Percentiles rank a stretch among this genome's conserved stretches.
Conservation (phyloP, 1,140 invertebrate genomes). For the Polyergus mexicanus region DNA sequence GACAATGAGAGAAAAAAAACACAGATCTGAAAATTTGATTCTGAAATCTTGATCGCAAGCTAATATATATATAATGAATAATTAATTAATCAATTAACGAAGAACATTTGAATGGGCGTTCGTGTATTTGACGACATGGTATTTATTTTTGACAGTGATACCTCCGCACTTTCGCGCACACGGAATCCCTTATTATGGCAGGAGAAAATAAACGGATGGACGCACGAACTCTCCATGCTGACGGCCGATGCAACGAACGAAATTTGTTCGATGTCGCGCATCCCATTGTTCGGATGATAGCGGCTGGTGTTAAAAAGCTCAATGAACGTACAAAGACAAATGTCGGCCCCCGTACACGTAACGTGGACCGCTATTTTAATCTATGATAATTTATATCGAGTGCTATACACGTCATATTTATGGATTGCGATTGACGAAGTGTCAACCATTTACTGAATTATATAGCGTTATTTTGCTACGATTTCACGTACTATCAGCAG, state of each 20-base stretch:
- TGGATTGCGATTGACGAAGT: slow-evolving; percentile 22
- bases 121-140: slow-evolving; percentile 64
- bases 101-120: slow-evolving; percentile 1
- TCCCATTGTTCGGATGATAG: slow-evolving; percentile 66
- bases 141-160: slow-evolving; percentile 71
- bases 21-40: neutral
- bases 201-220: slow-evolving; percentile 63
- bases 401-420: slow-evolving; percentile 12
- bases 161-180: slow-evolving; percentile 66
- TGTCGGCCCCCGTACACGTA: neutral
- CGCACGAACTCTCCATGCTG: slow-evolving; percentile 46
- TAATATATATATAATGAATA: neutral
- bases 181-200: slow-evolving; percentile 67
- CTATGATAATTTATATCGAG: slow-evolving; percentile 17
- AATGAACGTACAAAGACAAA: slow-evolving; percentile 55
- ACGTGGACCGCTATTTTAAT: slow-evolving; percentile 3
- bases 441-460: slow-evolving; percentile 15
- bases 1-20: too few species aligned
- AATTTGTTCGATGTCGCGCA: slow-evolving; percentile 61
- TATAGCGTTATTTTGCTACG: slow-evolving; percentile 24
- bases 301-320: slow-evolving; percentile 56
- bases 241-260: slow-evolving; percentile 60
- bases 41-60: slow-evolving; percentile 7
- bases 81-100: slow-evolving; percentile 41
- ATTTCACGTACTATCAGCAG: slow-evolving; percentile 1